Evolutionary conservation across 2,888 invertebrate species (phyloP), one percentile per base, ranked within the genome.

Genomic region (Chelonus formosanus): DNA sequence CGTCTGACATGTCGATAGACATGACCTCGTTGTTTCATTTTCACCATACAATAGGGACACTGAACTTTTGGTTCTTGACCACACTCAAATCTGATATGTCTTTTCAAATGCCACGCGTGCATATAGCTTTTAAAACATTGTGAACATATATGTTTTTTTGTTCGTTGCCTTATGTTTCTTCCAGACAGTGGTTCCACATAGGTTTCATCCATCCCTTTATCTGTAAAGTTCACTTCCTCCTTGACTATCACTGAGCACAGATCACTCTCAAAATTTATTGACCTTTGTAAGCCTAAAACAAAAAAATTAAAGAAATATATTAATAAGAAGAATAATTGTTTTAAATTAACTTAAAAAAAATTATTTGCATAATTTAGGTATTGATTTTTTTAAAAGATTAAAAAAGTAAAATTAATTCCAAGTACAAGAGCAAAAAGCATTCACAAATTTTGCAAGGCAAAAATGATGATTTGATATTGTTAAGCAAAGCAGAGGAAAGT

Each of bases 71-170:
- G 80, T 43, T 76, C 74, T 59, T 78, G 83, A 1, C 86, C 86
- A 71, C 86, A 87, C 75, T 86, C 86, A 67, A 85, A 78, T 57
- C 83, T 81, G 64, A 83, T 75, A 75, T 87, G 86, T 53, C 85
- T 71, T 56, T 76, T 77, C 44, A 84, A 72, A 55, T 80, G 78
- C 69, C 78, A 78, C 31, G 78, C 75, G 70, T 81, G 78, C 35
- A 76, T 77, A 73, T 84, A 84, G 48, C 78, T 78, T 48, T 79
- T 80, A 10, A 77, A 71, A 65, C 83, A 83, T 55, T 74, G 73
- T 5, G 79, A 69, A 67, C 84, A 84, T 48, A 71, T 73, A 63
- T 80, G 78, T 53, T 72, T 73, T 52, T 73, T 74, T 47, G 71
- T 70, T 54, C 31, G 43, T 3, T 52, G 52, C n/a, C 32, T 45